Conservation (phyloP, 2,797 vertebrate species). For the Pelochelys cantorii region DNA sequence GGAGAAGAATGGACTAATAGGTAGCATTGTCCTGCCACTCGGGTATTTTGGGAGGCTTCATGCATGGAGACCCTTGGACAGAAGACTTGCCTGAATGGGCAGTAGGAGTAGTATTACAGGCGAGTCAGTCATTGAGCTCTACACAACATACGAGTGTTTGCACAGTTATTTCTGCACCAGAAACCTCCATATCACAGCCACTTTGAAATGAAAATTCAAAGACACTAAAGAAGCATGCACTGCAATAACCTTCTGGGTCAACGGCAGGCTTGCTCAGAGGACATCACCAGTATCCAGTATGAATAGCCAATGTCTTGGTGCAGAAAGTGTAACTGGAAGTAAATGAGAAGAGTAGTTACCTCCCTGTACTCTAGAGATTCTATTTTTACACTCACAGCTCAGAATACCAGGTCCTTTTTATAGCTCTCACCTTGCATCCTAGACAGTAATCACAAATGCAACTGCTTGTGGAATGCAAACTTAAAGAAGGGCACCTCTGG, state of each 20-base stretch:
- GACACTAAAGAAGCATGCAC: not conserved
- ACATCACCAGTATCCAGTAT: not conserved
- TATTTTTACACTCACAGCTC: not conserved
- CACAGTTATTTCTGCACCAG: not conserved
- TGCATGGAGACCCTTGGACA: not conserved
- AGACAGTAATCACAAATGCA: not conserved
- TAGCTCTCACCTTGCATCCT: not conserved
- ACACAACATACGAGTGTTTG: not conserved
- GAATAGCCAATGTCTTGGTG: not conserved
- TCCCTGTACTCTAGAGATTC: not conserved
- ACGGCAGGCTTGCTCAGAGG: not conserved
- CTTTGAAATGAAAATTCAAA: not conserved
- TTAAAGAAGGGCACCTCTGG: not conserved
- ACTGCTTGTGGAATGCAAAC: not conserved
- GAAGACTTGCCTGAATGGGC: not conserved
- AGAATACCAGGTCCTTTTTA: not conserved
- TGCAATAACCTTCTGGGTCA: not conserved
- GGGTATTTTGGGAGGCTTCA: not conserved
- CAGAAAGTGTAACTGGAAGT: not conserved
- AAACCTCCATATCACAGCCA: not conserved
- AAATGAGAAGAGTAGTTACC: not conserved
- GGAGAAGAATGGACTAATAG: not conserved
- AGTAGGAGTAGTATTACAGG: fast-evolving
- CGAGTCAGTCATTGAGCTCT: fast-evolving
- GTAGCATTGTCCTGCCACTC: not conserved